Evolutionary conservation across 2,797 vertebrate genomes (phyloP).

Genomic region (Euphonia xanthogaster): DNA sequence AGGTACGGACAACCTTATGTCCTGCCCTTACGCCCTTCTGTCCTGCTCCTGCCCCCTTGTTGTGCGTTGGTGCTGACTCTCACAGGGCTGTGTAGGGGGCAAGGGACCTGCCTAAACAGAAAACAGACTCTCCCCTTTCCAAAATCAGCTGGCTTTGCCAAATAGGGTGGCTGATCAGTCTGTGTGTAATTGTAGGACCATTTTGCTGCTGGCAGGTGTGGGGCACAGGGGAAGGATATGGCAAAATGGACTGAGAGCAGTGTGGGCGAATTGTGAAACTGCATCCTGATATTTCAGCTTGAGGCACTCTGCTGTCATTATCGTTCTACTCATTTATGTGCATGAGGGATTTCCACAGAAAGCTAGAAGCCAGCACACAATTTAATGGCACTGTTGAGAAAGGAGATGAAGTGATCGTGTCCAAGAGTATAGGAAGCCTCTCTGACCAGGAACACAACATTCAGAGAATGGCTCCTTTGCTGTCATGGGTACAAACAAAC

Average conservation of each 20-base stretch:
- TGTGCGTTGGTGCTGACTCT: background rate
- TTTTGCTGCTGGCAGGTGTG: background rate
- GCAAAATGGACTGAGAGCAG: background rate
- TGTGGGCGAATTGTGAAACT: background rate
- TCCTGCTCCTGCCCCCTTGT: background rate
- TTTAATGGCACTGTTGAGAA: background rate
- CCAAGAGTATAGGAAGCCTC: background rate
- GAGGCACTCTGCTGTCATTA: background rate
- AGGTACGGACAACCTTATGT: background rate
- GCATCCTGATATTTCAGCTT: slow-evolving; percentile 2
- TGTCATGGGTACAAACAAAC: background rate
- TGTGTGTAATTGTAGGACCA: background rate
- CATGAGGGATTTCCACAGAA: slow-evolving; percentile 1
- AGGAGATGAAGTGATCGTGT: background rate
- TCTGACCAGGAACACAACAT: background rate
- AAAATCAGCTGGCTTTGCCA: background rate
- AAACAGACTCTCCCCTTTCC: background rate
- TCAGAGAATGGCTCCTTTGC: background rate
- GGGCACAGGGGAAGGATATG: background rate
- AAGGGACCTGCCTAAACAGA: background rate
- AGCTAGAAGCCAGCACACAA: background rate
- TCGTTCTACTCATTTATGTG: background rate
- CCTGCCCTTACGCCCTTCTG: background rate
- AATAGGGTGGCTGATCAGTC: background rate
- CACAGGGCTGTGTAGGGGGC: background rate